Base-by-base conservation (phyloP, 2,113 vertebrate genomes). In the Myodes glareolus region DNA sequence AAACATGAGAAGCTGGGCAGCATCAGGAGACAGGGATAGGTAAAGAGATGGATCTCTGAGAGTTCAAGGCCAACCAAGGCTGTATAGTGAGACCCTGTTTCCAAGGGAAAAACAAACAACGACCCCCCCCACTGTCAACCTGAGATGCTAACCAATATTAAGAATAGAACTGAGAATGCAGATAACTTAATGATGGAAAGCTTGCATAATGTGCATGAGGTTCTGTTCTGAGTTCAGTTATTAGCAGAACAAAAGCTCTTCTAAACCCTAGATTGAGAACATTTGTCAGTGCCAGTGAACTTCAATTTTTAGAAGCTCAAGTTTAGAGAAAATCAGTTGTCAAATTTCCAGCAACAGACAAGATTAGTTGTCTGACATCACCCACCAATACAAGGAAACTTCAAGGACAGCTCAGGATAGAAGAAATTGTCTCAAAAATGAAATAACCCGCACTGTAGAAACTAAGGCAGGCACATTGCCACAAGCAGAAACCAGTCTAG, bases 301-400 rank as follows among this genome's bases (percentile, higher is more conserved):
- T 31, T 95, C 39, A 70, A 70, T 45, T 96, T 95, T 91, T 73
- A 90, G 73, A 94, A 94, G 63, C 21, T 31, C 12, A 84, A 25
- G 12, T 85, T 96, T 42, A 95, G 65, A 58, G 68, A 73, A 91
- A 90, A 95, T 95, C 77, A 78, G 25, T 55, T 95, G 92, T 92
- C 94, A 96, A 94, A 94, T 85, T 96, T 91, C 65, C 77, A 96
- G 93, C 89, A 75, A 89, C 29, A 97, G 86, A 27, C 65, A 94
- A 42, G 94, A 65, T 78, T n/a, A 63, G 47, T 39, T 95, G 65
- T 63, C 58, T 85, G 58, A 58, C 91, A 96, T 27, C 86, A 92
- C 76, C 73, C 93, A 91, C 55, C 94, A 17, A 80, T 73, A 82
- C 19, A 92, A 94, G 50, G 17, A 33, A 96, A 84, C 13, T 63